Percentiles rank a stretch among this genome's conserved stretches.
Conservation (phyloP, 1,140 invertebrate species). For the Brachionus koreanus region DNA sequence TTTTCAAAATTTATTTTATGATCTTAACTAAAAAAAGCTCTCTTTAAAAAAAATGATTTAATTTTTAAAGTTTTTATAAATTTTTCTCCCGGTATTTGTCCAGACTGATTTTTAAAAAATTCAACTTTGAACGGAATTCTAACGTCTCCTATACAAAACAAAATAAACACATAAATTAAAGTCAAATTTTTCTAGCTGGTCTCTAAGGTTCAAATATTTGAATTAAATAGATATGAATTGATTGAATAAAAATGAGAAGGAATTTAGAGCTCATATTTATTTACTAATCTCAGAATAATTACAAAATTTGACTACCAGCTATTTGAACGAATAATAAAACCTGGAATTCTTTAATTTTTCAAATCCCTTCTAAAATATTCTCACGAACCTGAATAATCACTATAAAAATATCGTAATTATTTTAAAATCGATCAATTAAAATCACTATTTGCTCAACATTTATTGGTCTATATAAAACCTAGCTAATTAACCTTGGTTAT, state of each 20-base stretch:
- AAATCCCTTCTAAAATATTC: conserved; percentile 18
- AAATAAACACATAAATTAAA: no score
- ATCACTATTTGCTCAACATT: background rate
- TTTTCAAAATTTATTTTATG: no score
- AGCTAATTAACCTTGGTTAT: conserved; percentile 2
- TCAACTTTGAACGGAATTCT: no score
- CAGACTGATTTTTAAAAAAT: no score
- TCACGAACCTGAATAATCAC: background rate
- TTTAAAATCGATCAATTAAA: background rate
- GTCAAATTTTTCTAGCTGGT: no score
- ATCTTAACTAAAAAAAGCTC: no score
- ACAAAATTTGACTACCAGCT: background rate
- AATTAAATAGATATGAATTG: background rate
- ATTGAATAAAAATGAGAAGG: background rate
- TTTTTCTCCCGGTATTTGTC: no score
- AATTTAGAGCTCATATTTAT: background rate
- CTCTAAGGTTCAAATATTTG: background rate
- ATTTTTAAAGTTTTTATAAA: no score
- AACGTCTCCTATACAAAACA: no score
- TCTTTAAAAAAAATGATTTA: no score
- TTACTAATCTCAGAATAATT: background rate
- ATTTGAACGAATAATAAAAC: background rate
- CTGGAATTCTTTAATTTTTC: conserved; percentile 5
- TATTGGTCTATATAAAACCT: background rate
- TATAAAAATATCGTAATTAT: background rate